phyloP scores from a whole-genome alignment of 2,888 invertebrate genomes.

The Agapostemon virescens region DNA sequence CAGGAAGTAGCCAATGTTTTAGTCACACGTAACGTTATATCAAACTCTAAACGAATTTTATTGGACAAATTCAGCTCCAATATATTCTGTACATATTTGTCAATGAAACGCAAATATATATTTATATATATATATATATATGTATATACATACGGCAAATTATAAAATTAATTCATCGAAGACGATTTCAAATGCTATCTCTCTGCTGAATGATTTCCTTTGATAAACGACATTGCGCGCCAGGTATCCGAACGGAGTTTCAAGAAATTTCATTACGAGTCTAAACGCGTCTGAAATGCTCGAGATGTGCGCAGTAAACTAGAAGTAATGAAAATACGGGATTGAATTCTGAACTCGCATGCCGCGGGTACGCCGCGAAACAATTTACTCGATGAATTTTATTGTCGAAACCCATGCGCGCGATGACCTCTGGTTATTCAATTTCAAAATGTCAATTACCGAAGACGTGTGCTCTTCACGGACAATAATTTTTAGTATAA shows the following conservation, averaged over 20 bases:
- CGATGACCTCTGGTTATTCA: background rate
- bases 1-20: constrained; percentile 11
- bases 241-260: background rate
- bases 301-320: background rate
- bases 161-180: constrained; percentile 13
- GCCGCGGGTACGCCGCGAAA: background rate
- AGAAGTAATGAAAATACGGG: background rate
- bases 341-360: background rate
- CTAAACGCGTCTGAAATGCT: background rate
- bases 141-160: constrained; percentile 14
- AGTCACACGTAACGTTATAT: constrained; percentile 17
- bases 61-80: constrained; percentile 18
- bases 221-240: background rate
- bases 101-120: constrained; percentile 16
- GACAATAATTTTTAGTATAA: background rate
- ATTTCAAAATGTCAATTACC: background rate
- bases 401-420: background rate
- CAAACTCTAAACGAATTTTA: constrained; percentile 22
- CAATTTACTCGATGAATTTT: background rate
- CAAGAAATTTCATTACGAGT: background rate
- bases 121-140: background rate
- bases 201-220: constrained; percentile 10
- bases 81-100: constrained; percentile 16
- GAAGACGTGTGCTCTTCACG: background rate
- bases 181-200: constrained; percentile 12